Base-by-base conservation (phyloP, 1,140 invertebrate species). In the Lineus longissimus region DNA sequence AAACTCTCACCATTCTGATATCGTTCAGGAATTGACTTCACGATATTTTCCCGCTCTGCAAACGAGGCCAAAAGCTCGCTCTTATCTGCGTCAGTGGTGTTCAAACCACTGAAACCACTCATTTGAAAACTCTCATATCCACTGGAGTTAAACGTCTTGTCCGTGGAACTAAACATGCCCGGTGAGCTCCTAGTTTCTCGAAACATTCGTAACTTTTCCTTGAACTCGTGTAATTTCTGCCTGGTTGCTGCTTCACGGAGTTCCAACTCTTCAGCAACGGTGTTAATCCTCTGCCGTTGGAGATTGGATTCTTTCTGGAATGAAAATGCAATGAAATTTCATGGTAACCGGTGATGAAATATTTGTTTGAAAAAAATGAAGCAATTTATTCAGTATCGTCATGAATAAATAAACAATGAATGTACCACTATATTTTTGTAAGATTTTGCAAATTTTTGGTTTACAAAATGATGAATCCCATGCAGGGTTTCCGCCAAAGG, bases 141-240 rank as follows among this genome's bases (percentile, higher is more conserved):
- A 64, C 67, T 11, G 70, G 68, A 56, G 66, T 63, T n/a, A 55
- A 41, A 27, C 54, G 56, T 55, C 40, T 36, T 55, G 27, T 47
- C 1, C 64, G 68, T 27, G 51, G 56, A 19, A 62, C 23, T 27
- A 62, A 64, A 11, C 59, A 43, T 25, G 62, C 60, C 33, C 62
- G 60, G 9, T 33, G 30, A 17, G 68, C 62, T 58, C 33, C 13
- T 63, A 55, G 59, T 61, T 62, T 31, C 61, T 30, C 64, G 68
- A 13, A 71, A 73, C 57, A 65, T 65, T 27, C 62, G 65, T 25
- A 75, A 58, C 69, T 70, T 73, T 66, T 73, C 69, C 58, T 76
- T 76, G 30, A 75, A 70, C 23, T 77, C 71, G 19, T 65, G 62
- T 30, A 79, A 62, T 59, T 79, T 79, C 51, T 77, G 72, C 22